These are phyloP conservation scores for Theodoxus fluviatilis DNA, from an alignment of 2,888 invertebrate genomes.

Conservation along the genomic window DNA sequence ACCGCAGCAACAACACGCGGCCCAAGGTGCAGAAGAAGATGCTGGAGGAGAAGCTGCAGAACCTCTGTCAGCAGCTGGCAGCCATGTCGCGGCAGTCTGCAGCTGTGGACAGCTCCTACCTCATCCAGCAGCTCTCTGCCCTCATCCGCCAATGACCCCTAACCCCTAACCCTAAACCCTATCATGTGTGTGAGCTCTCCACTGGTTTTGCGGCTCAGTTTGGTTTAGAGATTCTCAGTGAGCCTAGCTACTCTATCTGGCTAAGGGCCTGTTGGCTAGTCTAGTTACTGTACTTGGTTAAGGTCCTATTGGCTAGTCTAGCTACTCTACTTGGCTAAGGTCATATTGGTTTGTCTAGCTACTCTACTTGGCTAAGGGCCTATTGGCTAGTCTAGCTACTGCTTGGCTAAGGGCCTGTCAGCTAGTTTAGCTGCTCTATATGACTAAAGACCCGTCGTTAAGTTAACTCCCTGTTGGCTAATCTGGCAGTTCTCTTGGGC, in stretches of 20 bases:
- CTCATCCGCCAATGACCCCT: conserved; percentile 37
- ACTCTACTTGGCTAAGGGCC: too few relatives aligned
- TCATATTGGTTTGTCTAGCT: conserved; percentile 15
- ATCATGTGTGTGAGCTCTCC: too few relatives aligned
- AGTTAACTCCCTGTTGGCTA: neutral
- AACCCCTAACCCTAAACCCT: too few relatives aligned
- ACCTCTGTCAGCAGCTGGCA: conserved; percentile 52
- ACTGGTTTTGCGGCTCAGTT: too few relatives aligned
- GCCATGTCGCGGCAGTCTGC: conserved; percentile 26
- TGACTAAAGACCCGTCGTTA: neutral
- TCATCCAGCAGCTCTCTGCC: conserved; percentile 54
- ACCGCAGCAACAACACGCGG: conserved; percentile 57
- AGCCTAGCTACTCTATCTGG: neutral
- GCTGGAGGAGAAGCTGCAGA: conserved; percentile 48
- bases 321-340: neutral
- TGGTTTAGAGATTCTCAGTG: too few relatives aligned
- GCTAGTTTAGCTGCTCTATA: neutral
- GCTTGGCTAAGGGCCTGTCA: neutral
- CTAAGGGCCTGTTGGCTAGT: neutral
- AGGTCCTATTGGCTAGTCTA: neutral
- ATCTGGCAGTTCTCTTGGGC: too few relatives aligned
- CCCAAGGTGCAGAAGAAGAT: conserved; percentile 56
- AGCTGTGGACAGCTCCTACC: conserved; percentile 50
- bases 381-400: neutral
- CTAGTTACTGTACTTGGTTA: neutral